A percentile compares a stretch with the other conserved stretches of the same genome.
phyloP scores from a whole-genome alignment of 2,113 vertebrate genomes.

The Triplophysa rosa region DNA sequence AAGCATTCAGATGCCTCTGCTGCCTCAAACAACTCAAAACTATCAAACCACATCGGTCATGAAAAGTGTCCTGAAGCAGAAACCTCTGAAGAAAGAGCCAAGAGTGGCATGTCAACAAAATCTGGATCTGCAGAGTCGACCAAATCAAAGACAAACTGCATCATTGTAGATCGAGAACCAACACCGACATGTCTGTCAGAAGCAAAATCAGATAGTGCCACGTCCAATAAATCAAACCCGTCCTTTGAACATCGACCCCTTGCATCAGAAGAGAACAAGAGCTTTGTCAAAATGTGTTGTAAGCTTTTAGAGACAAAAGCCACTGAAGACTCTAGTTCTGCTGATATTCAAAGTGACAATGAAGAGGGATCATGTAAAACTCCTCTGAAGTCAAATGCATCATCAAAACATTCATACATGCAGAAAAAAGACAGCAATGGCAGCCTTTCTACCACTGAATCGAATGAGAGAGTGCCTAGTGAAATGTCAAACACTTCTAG shows the following conservation, averaged over 20 bases:
- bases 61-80: constrained; percentile 10
- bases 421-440: background rate
- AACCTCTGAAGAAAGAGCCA: constrained; percentile 6
- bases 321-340: constrained; percentile 16
- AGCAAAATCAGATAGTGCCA: constrained; percentile 25
- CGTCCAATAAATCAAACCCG: constrained; percentile 28
- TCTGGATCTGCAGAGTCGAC: constrained; percentile 36
- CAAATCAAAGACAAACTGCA: constrained; percentile 7
- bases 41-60: constrained; percentile 17
- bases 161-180: background rate
- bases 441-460: background rate
- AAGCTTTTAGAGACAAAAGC: constrained; percentile 29
- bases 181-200: constrained; percentile 28
- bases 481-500: constrained; percentile 33
- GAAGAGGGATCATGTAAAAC: background rate
- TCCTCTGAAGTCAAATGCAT: constrained; percentile 28
- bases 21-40: constrained; percentile 17
- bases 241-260: constrained; percentile 1
- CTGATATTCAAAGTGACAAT: background rate
- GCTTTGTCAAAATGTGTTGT: constrained; percentile 54
- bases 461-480: constrained; percentile 17
- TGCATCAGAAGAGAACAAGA: constrained; percentile 38
- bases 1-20: constrained; percentile 20
- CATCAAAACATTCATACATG: constrained; percentile 45
- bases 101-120: constrained; percentile 28